A percentile compares a stretch with the other conserved stretches of the same genome.
phyloP scores from a whole-genome alignment of 2,113 vertebrate species.

The Caracal caracal region DNA sequence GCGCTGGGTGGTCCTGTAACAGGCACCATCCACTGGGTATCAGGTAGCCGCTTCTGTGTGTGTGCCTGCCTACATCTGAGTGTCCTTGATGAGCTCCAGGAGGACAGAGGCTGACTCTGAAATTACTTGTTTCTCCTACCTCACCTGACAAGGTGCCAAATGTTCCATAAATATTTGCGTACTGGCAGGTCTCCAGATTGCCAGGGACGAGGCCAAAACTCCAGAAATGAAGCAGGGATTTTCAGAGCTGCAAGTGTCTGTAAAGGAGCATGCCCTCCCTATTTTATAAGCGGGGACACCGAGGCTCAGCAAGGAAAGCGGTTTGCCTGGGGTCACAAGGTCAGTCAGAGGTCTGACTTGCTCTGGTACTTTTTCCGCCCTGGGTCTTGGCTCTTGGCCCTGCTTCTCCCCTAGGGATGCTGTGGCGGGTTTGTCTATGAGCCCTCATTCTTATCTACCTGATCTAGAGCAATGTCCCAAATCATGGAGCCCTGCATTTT shows the following conservation, averaged over 20 bases:
- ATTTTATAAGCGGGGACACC: background rate
- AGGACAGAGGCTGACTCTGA: background rate
- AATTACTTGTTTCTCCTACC: background rate
- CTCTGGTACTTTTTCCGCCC: background rate
- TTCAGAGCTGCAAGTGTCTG: background rate
- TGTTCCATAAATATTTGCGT: slow-evolving; percentile 62
- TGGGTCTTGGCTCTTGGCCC: background rate
- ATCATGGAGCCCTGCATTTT: background rate
- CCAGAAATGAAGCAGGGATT: slow-evolving; percentile 27
- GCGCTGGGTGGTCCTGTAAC: background rate
- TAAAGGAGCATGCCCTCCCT: background rate
- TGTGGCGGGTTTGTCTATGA: background rate
- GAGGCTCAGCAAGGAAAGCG: background rate
- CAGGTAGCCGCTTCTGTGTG: background rate
- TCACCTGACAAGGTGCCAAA: slow-evolving; percentile 62
- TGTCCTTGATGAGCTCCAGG: slow-evolving; percentile 41
- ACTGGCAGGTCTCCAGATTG: slow-evolving; percentile 50
- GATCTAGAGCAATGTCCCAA: background rate
- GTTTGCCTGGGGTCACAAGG: background rate
- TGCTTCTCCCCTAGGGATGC: too few species aligned
- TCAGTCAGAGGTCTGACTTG: background rate
- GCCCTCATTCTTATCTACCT: background rate
- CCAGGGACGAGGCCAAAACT: slow-evolving; percentile 7
- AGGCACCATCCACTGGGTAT: background rate
- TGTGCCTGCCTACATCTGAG: background rate